phyloP scores from a whole-genome alignment of 1,140 invertebrate species.

The Hylaeus volcanicus region DNA sequence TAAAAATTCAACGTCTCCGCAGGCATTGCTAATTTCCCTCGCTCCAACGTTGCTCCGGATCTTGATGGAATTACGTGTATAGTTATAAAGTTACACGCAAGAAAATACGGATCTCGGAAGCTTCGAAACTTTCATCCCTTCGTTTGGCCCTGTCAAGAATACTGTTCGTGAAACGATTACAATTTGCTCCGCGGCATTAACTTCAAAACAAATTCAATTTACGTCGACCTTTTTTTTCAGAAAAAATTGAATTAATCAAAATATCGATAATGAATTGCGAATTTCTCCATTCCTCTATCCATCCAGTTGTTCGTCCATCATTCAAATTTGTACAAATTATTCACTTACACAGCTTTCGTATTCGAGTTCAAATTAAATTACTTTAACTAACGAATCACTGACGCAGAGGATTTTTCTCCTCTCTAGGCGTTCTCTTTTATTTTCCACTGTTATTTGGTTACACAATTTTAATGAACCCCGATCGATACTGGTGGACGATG shows the following conservation, averaged over 20 bases:
- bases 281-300: too few relatives aligned
- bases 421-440: too few relatives aligned
- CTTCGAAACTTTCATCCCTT: neutral
- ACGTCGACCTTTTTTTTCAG: neutral
- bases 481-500: too few relatives aligned
- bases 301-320: neutral
- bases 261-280: neutral
- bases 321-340: too few relatives aligned
- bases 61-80: neutral
- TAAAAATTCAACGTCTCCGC: too few relatives aligned
- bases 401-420: too few relatives aligned
- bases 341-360: neutral
- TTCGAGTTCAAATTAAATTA: neutral
- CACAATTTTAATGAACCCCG: neutral
- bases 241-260: neutral
- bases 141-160: neutral
- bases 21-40: neutral
- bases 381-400: too few relatives aligned
- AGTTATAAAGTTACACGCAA: neutral
- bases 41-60: neutral
- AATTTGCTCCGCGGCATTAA: neutral
- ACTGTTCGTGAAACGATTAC: neutral
- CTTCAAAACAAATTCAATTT: neutral
- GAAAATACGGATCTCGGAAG: neutral
- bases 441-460: neutral